Conservation (phyloP, 2,113 vertebrate species). For the Zosterops japonicus region DNA sequence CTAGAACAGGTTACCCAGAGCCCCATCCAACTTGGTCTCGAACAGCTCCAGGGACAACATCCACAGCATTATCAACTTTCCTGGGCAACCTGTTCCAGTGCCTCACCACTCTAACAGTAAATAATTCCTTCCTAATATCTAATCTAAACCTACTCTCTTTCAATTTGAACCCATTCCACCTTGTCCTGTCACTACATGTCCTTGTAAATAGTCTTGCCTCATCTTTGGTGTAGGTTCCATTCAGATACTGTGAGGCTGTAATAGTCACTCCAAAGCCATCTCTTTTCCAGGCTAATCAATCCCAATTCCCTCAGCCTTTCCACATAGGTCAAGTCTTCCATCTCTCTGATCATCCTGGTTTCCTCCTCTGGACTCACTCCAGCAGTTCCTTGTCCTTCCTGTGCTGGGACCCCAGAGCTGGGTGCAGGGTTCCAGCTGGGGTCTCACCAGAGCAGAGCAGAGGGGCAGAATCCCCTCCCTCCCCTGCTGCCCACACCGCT, state of each 20-base stretch:
- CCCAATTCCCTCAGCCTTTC: neutral
- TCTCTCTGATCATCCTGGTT: neutral
- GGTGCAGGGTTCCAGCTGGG: neutral
- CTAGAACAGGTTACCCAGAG: neutral
- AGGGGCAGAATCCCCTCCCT: neutral
- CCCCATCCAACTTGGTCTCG: neutral
- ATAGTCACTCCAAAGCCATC: neutral
- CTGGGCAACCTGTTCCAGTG: neutral
- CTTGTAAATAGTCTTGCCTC: neutral
- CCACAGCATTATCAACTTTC: neutral
- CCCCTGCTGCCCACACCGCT: neutral
- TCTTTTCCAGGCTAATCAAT: neutral
- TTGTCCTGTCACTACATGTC: neutral
- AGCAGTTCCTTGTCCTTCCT: accelerated
- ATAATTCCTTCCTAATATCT: neutral
- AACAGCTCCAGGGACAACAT: neutral
- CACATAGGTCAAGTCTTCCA: neutral
- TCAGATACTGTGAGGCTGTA: no score
- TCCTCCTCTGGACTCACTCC: neutral
- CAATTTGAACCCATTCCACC: neutral
- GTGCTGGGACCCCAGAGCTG: neutral
- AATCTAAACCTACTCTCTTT: neutral
- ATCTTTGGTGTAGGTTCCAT: neutral
- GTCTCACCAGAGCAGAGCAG: neutral
- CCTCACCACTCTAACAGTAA: neutral